Evolutionary conservation across 1,140 invertebrate species (phyloP).

Genomic region (Drosophila tani): DNA sequence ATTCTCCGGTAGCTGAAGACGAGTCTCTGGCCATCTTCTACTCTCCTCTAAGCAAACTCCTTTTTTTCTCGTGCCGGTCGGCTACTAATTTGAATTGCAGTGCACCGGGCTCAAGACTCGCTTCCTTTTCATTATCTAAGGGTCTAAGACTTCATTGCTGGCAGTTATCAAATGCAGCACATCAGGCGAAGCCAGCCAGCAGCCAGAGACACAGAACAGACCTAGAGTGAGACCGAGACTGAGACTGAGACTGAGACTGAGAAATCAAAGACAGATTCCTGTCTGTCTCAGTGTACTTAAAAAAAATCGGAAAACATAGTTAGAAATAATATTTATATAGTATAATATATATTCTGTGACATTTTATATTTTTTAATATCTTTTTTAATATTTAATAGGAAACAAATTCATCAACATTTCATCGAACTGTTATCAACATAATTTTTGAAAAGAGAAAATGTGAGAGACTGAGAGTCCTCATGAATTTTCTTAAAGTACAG

Average conservation of each 20-base stretch:
- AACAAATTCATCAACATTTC: no score
- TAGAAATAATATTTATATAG: no score
- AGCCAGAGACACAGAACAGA: conserved; percentile 7
- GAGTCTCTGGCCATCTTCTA: conserved; percentile 13
- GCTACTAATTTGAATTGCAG: conserved; percentile 75
- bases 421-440: no score
- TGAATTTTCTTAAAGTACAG: no score
- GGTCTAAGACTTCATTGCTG: conserved; percentile 70
- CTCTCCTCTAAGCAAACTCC: conserved; percentile 7
- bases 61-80: conserved; percentile 33
- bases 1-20: conserved; percentile 49
- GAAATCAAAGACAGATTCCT: conserved; percentile 19
- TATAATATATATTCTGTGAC: no score
- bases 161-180: conserved; percentile 79
- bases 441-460: no score
- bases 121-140: conserved; percentile 81
- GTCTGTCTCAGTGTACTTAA: conserved; percentile 1
- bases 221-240: conserved; percentile 3
- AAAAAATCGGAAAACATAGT: not conserved
- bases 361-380: no score
- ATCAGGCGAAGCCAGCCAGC: conserved; percentile 47
- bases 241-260: conserved; percentile 6
- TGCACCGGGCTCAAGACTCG: conserved; percentile 36
- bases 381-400: no score
- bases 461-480: no score